Percentiles rank a stretch among this genome's conserved stretches.
These are phyloP conservation scores for Chaunax sp. DNA, from an alignment of 2,797 vertebrate genomes.

Conservation along the genomic window DNA sequence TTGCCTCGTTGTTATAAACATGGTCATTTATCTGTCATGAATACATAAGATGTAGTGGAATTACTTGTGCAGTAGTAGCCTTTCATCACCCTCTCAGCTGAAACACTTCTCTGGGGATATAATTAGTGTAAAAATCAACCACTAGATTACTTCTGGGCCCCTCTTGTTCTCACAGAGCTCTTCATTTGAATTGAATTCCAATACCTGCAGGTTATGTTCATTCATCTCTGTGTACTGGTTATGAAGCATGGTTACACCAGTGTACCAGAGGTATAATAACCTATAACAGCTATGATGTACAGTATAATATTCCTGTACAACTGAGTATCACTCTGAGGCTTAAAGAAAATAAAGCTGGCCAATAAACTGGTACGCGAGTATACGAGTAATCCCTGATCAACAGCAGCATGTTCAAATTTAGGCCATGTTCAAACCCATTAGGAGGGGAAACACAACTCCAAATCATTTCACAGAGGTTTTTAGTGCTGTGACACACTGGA, in stretches of 20 bases:
- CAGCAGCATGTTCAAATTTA: conserved; percentile 15
- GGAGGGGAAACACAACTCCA: not conserved
- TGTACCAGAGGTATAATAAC: conserved; percentile 27
- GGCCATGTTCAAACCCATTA: not conserved
- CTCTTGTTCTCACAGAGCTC: conserved; percentile 33
- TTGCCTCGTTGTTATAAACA: conserved; percentile 6
- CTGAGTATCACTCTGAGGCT: conserved; percentile 8
- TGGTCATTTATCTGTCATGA: conserved; percentile 20
- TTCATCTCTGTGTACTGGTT: conserved; percentile 26
- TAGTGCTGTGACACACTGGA: not conserved
- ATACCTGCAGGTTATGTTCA: conserved; percentile 30
- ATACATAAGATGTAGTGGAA: conserved; percentile 18
- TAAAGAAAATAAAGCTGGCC: conserved; percentile 3
- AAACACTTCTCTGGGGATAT: conserved; percentile 45
- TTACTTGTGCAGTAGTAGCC: not conserved
- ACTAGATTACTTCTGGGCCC: conserved; percentile 54
- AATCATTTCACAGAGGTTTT: not conserved
- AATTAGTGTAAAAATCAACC: conserved; percentile 50
- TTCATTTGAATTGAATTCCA: conserved; percentile 33
- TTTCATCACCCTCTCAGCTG: conserved; percentile 30
- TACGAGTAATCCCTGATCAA: conserved; percentile 11
- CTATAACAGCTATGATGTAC: conserved; percentile 1
- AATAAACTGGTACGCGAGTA: conserved; percentile 4
- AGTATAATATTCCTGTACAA: not conserved
- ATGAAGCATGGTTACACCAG: conserved; percentile 23